phyloP scores from a whole-genome alignment of 1,140 invertebrate species.

The Conus betulinus region DNA sequence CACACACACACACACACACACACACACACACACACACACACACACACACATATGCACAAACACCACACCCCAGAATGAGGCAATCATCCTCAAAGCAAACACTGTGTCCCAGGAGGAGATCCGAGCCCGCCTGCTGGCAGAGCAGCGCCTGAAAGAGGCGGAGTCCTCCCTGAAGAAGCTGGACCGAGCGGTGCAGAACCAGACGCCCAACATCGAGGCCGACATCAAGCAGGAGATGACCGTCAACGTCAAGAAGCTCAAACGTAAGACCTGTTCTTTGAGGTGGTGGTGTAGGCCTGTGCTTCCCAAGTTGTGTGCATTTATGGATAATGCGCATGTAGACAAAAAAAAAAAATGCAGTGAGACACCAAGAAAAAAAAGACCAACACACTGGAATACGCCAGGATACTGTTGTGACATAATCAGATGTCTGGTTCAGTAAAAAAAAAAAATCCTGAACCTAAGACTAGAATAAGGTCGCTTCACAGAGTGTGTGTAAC shows the following conservation, averaged over 20 bases:
- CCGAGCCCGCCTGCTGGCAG: constrained; percentile 65
- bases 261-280: constrained; percentile 47
- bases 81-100: neutral
- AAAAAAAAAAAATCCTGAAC: too few relatives aligned
- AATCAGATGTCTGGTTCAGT: too few relatives aligned
- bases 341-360: too few relatives aligned
- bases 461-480: too few relatives aligned
- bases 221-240: constrained; percentile 68
- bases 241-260: constrained; percentile 68
- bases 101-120: constrained; percentile 63
- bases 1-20: neutral
- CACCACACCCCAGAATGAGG: too few relatives aligned
- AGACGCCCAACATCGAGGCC: constrained; percentile 64
- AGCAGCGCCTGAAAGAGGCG: constrained; percentile 62
- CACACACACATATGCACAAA: neutral
- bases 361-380: too few relatives aligned
- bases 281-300: too few relatives aligned
- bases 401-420: too few relatives aligned
- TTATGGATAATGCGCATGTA: too few relatives aligned
- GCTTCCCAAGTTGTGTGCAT: too few relatives aligned
- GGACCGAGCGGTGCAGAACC: constrained; percentile 58
- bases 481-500: too few relatives aligned
- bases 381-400: too few relatives aligned
- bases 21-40: neutral
- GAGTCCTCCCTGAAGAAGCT: constrained; percentile 63